These are phyloP conservation scores for Platyscapa corneri DNA, from an alignment of 1,140 invertebrate species.

Conservation along the genomic window DNA sequence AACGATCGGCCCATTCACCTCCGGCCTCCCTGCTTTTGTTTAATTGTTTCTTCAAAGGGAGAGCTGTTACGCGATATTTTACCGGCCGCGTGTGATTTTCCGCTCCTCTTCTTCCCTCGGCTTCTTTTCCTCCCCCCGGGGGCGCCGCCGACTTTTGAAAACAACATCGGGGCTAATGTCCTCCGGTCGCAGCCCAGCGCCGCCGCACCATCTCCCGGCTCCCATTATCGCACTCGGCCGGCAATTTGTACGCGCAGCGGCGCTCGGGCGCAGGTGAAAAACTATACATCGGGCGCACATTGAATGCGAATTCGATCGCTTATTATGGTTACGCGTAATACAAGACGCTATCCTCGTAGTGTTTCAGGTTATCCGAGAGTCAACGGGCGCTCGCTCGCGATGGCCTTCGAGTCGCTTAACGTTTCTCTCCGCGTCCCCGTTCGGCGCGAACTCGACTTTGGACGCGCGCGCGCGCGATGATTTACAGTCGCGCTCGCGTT, in stretches of 20 bases:
- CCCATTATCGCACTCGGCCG: too few species aligned
- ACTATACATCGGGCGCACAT: neutral
- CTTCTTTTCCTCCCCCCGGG: neutral
- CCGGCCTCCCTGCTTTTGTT: slow-evolving; percentile 35
- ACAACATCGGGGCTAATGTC: too few species aligned
- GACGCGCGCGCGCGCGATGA: neutral
- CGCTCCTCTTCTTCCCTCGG: neutral
- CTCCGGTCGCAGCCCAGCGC: too few species aligned
- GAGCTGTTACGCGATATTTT: neutral
- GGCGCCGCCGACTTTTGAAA: neutral
- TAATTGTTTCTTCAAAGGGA: slow-evolving; percentile 32
- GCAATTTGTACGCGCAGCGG: too few species aligned
- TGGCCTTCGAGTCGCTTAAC: slow-evolving; percentile 1
- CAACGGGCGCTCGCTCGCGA: neutral
- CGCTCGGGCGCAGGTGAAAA: too few species aligned
- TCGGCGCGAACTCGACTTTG: neutral
- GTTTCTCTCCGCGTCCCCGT: too few species aligned
- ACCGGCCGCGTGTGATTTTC: neutral
- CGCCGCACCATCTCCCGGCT: too few species aligned
- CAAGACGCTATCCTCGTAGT: neutral
- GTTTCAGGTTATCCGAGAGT: neutral
- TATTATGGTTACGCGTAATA: slow-evolving; percentile 18
- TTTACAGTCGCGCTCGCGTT: too few species aligned
- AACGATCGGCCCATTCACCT: slow-evolving; percentile 53
- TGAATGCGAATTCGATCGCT: slow-evolving; percentile 1